phyloP scores from a whole-genome alignment of 2,113 vertebrate species.

The Lamprologus ornatipinnis region DNA sequence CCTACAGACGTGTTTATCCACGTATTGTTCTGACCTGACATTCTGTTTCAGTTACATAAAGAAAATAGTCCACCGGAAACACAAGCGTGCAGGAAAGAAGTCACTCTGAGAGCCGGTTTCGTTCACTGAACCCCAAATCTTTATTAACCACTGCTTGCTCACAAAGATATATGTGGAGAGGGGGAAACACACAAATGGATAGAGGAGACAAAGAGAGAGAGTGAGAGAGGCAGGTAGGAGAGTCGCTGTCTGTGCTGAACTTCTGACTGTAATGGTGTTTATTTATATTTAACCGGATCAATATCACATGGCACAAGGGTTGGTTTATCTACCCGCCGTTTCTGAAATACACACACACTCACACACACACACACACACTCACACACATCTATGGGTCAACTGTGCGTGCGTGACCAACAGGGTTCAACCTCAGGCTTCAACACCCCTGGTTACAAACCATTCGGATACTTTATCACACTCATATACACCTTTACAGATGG shows the following conservation, averaged over 20 bases:
- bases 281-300: conserved; percentile 20
- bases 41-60: background rate
- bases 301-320: conserved; percentile 36
- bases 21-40: background rate
- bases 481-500: conserved; percentile 31
- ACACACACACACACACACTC: conserved; percentile 13
- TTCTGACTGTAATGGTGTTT: conserved; percentile 9
- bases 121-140: conserved; percentile 76
- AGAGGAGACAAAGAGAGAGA: conserved; percentile 55
- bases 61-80: background rate
- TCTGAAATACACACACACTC: conserved; percentile 39
- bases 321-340: conserved; percentile 27
- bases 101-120: conserved; percentile 7
- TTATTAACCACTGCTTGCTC: conserved; percentile 79
- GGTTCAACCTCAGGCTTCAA: conserved; percentile 32
- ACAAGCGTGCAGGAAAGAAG: background rate
- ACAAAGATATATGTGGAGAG: conserved; percentile 71
- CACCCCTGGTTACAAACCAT: conserved; percentile 6
- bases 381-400: conserved; percentile 43
- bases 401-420: conserved; percentile 24
- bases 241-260: conserved; percentile 33
- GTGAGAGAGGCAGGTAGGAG: conserved; percentile 47
- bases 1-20: background rate
- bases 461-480: conserved; percentile 28
- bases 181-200: conserved; percentile 64